Evolutionary conservation across 1,140 invertebrate genomes (phyloP), one percentile per base, ranked within the genome.

Genomic region (Yoshiicerus persimilis): DNA sequence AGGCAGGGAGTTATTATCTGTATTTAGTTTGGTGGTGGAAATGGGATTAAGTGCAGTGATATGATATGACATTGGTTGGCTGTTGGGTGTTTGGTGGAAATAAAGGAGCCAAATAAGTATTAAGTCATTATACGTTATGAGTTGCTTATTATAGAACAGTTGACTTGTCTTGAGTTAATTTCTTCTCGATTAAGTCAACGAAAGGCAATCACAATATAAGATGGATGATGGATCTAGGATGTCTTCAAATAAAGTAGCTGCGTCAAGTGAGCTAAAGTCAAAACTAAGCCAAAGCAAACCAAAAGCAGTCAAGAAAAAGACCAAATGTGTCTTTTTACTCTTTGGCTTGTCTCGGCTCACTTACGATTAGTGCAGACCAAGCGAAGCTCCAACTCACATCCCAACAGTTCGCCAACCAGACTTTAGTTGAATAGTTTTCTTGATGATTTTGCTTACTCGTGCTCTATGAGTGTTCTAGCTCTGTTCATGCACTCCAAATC

Each of bases 161-260:
- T 10, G 34, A 34, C 9, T 23, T 86, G 56, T 75, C 64, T 75
- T 10, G n/a, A 87, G 86, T 75, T 87, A 87, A 87, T 87, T 87
- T 87, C 86, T 87, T 87, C 66, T 87, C 86, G 86, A 87, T 87
- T 87, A 87, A 87, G 70, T 87, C 86, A 77, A 87, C 86, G 56
- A 87, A 87, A 47, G 34, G 64, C 34, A 87, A 87, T 87, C 86
- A 87, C 86, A 87, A 87, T 87, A 38, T 75, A 77, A 75, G 70
- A 87, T 87, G 64, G 86, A 87, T 80, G 75, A 80, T 87, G 86
- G 86, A 70, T 70, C 84, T 80, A 34, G 75, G 34, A 80, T 34
- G 75, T 80, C 75, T 80, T 80, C n/a, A 80, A 38, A 80, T 38
- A 38, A 80, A 80, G 75, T 80, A 80, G 75, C 75, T 80, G 16